Conservation (phyloP, 2,113 vertebrate genomes). For the Oostethus manadensis region DNA sequence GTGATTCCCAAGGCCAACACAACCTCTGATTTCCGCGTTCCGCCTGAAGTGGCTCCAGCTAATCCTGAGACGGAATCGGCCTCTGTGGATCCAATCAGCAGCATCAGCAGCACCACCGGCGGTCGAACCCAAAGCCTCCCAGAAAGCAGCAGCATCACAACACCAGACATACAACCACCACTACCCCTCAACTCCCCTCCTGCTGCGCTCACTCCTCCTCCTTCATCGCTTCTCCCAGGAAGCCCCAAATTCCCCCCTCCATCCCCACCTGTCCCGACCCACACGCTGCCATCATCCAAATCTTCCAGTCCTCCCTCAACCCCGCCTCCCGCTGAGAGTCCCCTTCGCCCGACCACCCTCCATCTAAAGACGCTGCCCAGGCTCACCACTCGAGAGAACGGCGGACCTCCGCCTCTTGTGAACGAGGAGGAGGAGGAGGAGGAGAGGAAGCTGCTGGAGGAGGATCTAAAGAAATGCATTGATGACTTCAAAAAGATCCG, state of each 20-base stretch:
- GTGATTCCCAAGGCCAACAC: constrained; percentile 9
- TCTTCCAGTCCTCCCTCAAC: constrained; percentile 28
- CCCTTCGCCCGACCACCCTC: constrained; percentile 59
- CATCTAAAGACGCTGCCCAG: constrained; percentile 63
- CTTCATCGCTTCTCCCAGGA: constrained; percentile 23
- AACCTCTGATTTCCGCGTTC: constrained; percentile 18
- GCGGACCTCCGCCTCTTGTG: constrained; percentile 29
- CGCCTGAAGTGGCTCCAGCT: constrained; percentile 7
- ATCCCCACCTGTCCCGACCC: constrained; percentile 28
- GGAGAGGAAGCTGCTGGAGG: constrained; percentile 72
- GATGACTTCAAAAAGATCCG: constrained; percentile 74
- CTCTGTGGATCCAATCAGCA: constrained; percentile 15
- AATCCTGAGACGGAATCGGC: neutral
- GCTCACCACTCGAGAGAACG: constrained; percentile 53
- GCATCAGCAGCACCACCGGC: neutral
- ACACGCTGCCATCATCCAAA: constrained; percentile 30
- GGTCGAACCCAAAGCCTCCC: constrained; percentile 46
- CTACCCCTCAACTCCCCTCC: constrained; percentile 23
- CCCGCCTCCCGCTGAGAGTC: constrained; percentile 34
- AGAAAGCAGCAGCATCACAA: constrained; percentile 29
- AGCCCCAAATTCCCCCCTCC: constrained; percentile 35
- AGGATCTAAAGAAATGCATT: constrained; percentile 76
- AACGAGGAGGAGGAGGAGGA: constrained; percentile 67
- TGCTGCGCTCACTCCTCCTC: constrained; percentile 28
- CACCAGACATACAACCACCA: constrained; percentile 22